Evolutionary conservation across 1,140 invertebrate genomes (phyloP).

Genomic region (Trachymyrmex cornetzi): DNA sequence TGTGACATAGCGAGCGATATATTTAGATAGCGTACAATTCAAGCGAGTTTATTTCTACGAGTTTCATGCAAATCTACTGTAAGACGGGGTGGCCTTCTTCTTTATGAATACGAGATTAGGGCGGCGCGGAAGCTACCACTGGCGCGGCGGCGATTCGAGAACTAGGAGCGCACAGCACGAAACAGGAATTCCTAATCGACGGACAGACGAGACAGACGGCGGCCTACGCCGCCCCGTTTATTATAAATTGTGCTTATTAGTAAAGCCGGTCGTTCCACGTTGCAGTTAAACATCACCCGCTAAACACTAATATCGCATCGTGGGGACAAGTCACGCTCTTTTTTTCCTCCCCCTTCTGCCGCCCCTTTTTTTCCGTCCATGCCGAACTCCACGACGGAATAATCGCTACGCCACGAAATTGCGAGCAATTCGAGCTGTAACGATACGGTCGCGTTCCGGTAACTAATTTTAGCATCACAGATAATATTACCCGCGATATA

Average conservation of each 20-base stretch:
- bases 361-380: not conserved
- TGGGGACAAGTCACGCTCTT: constrained; percentile 30
- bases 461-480: constrained; percentile 44
- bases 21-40: constrained; percentile 46
- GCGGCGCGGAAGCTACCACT: constrained; percentile 56
- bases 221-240: constrained; percentile 58
- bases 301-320: constrained; percentile 19
- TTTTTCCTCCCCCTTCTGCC: not conserved
- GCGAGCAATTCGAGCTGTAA: constrained; percentile 12
- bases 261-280: constrained; percentile 53
- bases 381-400: constrained; percentile 1
- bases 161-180: constrained; percentile 60
- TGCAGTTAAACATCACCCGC: constrained; percentile 36
- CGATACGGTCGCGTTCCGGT: constrained; percentile 3
- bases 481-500: constrained; percentile 38
- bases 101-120: constrained; percentile 76
- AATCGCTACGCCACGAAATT: constrained; percentile 28
- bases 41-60: constrained; percentile 61
- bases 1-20: constrained; percentile 43
- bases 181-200: constrained; percentile 74
- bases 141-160: constrained; percentile 38
- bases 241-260: constrained; percentile 75
- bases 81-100: constrained; percentile 50
- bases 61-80: constrained; percentile 68
- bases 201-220: constrained; percentile 52